Percentiles rank a stretch among this genome's conserved stretches.
Evolutionary conservation across 1,140 invertebrate species (phyloP).

Genomic region (Panulirus ornatus): DNA sequence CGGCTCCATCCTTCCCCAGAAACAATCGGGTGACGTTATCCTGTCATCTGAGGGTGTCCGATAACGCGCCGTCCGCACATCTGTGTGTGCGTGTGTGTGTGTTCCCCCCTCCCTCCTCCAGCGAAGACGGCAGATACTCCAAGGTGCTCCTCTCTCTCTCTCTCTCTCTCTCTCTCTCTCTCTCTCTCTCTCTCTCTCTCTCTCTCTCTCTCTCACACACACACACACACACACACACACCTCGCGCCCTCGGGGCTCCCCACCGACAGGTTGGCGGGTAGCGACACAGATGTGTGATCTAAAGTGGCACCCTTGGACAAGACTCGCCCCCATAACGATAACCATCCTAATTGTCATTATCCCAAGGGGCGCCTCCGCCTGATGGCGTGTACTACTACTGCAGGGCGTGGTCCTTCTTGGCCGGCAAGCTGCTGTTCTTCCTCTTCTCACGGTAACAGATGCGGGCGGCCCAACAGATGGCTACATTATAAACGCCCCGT

Average conservation of each 20-base stretch:
- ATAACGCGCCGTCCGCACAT: background rate
- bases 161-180: too few relatives aligned
- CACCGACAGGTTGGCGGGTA: background rate
- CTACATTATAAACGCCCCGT: background rate
- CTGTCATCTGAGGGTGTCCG: slow-evolving; percentile 38
- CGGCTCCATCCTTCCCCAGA: background rate
- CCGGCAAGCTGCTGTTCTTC: background rate
- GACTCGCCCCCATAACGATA: too few relatives aligned
- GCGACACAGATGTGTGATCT: background rate
- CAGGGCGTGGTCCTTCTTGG: too few relatives aligned
- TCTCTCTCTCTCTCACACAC: too few relatives aligned
- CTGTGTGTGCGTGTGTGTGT: too few relatives aligned
- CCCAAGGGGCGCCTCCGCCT: too few relatives aligned
- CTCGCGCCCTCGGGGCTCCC: background rate
- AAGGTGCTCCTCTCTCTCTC: too few relatives aligned
- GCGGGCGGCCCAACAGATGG: background rate
- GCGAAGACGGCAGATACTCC: background rate
- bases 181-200: too few relatives aligned
- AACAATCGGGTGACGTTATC: slow-evolving; percentile 39
- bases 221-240: too few relatives aligned
- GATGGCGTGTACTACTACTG: too few relatives aligned
- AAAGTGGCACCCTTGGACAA: background rate
- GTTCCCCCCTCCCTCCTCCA: too few relatives aligned
- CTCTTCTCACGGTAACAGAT: background rate
- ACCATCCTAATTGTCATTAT: background rate